Evolutionary conservation across 2,113 vertebrate genomes (phyloP), one percentile per base, ranked within the genome.

Genomic region (Ceyx cyanopectus): DNA sequence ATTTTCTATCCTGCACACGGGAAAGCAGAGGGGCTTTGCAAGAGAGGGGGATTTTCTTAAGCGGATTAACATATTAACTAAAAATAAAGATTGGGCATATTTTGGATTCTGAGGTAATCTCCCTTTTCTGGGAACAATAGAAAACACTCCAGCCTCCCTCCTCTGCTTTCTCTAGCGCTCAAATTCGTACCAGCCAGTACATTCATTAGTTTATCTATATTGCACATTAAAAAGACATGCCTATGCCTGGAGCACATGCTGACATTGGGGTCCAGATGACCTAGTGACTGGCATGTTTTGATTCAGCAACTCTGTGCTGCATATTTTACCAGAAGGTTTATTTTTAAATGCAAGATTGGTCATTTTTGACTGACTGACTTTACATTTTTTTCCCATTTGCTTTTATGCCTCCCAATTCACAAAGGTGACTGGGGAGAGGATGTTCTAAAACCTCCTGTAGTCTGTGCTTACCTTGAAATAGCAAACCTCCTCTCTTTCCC

Each of bases 81-180:
- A 92, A 92, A 93, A 92, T 92, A 93, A 95, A 93, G 89, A 94
- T 77, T 85, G 79, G 60, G 77, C 94, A 92, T 96, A 89, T 81
- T 93, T 95, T 89, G 81, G 94, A 96, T 94, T 94, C 92, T 93
- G 81, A 89, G 79, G 80, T 95, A 95, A 93, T 95, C 95, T 87
- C 3, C 19, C 23, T 81, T 80, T 80, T 85, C 72, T 94, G 16
- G 32, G 79, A 43, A 89, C 81, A 89, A 92, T 50, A 74, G 58
- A 73, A 96, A 90, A 61, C 30, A 43, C 65, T 83, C 85, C 77
- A 26, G 60, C 43, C 13, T 81, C 57, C 73, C 56, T 93, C 32
- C 20, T 50, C 48, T 77, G 43, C 51, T 87, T 94, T 77, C n/a
- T 14, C 14, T 40, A 61, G 68, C 0, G 0, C 32, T 91, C 51